phyloP scores from a whole-genome alignment of 2,113 vertebrate species.

The Thalassoma bifasciatum region DNA sequence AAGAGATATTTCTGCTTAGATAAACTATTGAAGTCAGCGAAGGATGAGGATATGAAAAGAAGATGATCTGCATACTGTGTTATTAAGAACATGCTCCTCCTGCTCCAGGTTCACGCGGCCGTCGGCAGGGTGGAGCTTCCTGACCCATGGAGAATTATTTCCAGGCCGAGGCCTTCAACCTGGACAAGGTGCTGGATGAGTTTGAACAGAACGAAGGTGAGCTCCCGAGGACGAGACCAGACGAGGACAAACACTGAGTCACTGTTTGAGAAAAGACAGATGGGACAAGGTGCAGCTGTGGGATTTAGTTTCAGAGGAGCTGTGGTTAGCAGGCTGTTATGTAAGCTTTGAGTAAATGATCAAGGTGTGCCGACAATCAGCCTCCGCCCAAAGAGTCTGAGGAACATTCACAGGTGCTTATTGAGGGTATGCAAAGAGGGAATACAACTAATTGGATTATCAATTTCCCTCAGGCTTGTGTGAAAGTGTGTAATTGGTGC shows the following conservation, averaged over 20 bases:
- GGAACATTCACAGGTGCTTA: constrained; percentile 50
- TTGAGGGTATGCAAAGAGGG: constrained; percentile 46
- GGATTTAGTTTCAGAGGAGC: background rate
- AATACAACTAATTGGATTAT: constrained; percentile 71
- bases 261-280: background rate
- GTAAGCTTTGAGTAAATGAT: constrained; percentile 15
- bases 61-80: background rate
- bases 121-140: constrained; percentile 86
- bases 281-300: background rate
- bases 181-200: constrained; percentile 99
- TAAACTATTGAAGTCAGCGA: constrained; percentile 7
- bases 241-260: constrained; percentile 9
- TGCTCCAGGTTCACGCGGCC: constrained; percentile 84
- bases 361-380: constrained; percentile 15
- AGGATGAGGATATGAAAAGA: constrained; percentile 2
- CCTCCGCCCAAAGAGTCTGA: constrained; percentile 11
- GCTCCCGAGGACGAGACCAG: background rate
- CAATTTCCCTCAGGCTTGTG: constrained; percentile 52
- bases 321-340: background rate
- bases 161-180: constrained; percentile 98
- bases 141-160: constrained; percentile 99
- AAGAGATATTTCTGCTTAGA: constrained; percentile 5
- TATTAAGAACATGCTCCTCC: constrained; percentile 3
- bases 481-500: constrained; percentile 66
- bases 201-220: constrained; percentile 99